These are phyloP conservation scores for Endotricha flammealis DNA, from an alignment of 2,888 invertebrate genomes.

Conservation along the genomic window DNA sequence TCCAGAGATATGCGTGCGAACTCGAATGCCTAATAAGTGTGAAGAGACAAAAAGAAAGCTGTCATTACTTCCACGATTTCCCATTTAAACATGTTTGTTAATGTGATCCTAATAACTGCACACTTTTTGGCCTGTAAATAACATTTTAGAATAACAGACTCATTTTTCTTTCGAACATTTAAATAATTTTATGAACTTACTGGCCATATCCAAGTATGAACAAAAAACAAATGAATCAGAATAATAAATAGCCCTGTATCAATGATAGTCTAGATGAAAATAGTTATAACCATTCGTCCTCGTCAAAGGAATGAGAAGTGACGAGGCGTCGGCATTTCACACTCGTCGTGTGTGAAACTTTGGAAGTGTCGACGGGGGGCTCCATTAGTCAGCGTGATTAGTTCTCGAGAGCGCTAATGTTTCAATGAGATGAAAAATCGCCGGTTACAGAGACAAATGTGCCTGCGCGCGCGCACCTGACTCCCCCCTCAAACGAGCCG, in stretches of 20 bases:
- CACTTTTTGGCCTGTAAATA: too few relatives aligned
- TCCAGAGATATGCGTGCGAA: too few relatives aligned
- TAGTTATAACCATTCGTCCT: slow-evolving; percentile 45
- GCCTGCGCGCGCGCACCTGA: slow-evolving; percentile 70
- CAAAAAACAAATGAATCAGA: background rate
- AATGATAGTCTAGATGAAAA: slow-evolving; percentile 6
- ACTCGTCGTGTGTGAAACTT: slow-evolving; percentile 59
- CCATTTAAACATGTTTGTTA: too few relatives aligned
- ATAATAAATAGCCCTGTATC: background rate
- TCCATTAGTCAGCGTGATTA: slow-evolving; percentile 77
- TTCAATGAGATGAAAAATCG: slow-evolving; percentile 77
- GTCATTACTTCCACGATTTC: too few relatives aligned
- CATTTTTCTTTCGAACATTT: too few relatives aligned
- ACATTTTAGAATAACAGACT: too few relatives aligned
- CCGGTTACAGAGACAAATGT: slow-evolving; percentile 75
- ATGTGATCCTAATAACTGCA: too few relatives aligned
- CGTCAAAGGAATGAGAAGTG: slow-evolving; percentile 47
- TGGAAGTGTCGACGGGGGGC: slow-evolving; percentile 75
- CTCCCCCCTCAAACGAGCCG: slow-evolving; percentile 61
- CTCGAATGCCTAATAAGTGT: too few relatives aligned
- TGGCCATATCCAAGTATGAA: too few relatives aligned
- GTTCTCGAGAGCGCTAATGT: slow-evolving; percentile 72
- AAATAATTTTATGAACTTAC: too few relatives aligned
- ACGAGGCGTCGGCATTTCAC: slow-evolving; percentile 44
- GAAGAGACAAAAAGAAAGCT: too few relatives aligned